A percentile compares a stretch with the other conserved stretches of the same genome.
Evolutionary conservation across 2,888 invertebrate genomes (phyloP).

Genomic region (Troilus luridus): DNA sequence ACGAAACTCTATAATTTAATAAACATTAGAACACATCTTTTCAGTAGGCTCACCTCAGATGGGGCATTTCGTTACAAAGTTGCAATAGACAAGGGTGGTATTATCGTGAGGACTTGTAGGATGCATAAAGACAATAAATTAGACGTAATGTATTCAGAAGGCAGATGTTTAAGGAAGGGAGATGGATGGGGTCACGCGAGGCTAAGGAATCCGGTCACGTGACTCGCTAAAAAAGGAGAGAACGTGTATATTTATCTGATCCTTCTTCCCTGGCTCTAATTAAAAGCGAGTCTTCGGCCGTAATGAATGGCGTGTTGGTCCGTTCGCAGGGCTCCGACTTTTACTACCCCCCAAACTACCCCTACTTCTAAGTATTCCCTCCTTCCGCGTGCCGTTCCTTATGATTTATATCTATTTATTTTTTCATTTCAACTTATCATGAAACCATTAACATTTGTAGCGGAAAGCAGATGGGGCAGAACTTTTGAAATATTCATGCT

Average conservation of each 20-base stretch:
- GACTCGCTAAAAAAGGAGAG: constrained; percentile 31
- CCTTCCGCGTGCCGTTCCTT: neutral
- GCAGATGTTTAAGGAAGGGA: constrained; percentile 44
- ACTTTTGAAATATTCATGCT: constrained; percentile 28
- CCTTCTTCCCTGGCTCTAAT: neutral
- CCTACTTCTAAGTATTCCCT: constrained; percentile 9
- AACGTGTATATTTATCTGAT: constrained; percentile 48
- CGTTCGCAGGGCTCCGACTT: neutral
- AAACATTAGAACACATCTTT: neutral
- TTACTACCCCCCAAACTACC: neutral
- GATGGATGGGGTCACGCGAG: constrained; percentile 47
- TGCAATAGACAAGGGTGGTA: constrained; percentile 28
- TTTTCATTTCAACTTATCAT: constrained; percentile 35
- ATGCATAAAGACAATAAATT: constrained; percentile 47
- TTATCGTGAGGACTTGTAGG: constrained; percentile 41
- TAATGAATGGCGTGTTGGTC: constrained; percentile 41
- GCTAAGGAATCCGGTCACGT: constrained; percentile 38
- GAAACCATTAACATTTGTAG: constrained; percentile 26
- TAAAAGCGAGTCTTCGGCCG: constrained; percentile 7
- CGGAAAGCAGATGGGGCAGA: neutral
- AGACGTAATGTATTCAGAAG: constrained; percentile 43
- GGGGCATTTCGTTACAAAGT: constrained; percentile 34
- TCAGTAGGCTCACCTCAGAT: neutral
- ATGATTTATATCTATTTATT: constrained; percentile 20
- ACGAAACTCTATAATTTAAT: neutral